phyloP scores from a whole-genome alignment of 2,888 invertebrate species.

The Tachystola acroxantha region DNA sequence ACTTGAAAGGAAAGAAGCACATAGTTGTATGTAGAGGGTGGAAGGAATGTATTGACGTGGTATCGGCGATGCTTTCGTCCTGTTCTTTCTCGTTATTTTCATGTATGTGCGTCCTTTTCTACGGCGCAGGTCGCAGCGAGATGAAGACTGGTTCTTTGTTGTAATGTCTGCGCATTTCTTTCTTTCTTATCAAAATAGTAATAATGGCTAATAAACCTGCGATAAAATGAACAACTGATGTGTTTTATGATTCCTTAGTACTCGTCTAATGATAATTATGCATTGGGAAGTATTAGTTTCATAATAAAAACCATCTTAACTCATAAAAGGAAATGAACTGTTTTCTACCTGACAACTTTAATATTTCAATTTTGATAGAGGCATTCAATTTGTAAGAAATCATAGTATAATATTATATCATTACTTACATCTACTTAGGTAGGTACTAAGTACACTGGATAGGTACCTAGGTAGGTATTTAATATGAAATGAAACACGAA shows the following conservation, averaged over 20 bases:
- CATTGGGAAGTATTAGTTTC: too few species aligned
- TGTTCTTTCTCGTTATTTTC: constrained; percentile 49
- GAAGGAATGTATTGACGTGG: constrained; percentile 77
- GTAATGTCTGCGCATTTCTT: constrained; percentile 71
- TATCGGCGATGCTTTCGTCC: constrained; percentile 70
- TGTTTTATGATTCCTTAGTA: constrained; percentile 42
- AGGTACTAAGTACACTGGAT: too few species aligned
- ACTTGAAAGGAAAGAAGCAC: constrained; percentile 24
- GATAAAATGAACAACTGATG: constrained; percentile 25
- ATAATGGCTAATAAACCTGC: constrained; percentile 45
- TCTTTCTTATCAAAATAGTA: constrained; percentile 57
- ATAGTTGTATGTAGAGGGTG: constrained; percentile 40
- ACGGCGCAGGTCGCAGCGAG: constrained; percentile 60
- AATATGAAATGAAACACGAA: too few species aligned
- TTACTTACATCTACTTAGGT: too few species aligned
- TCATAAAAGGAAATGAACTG: too few species aligned
- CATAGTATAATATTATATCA: too few species aligned
- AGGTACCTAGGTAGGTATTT: too few species aligned
- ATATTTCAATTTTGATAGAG: too few species aligned
- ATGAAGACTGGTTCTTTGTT: constrained; percentile 57
- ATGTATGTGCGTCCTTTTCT: constrained; percentile 64
- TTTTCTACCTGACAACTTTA: too few species aligned
- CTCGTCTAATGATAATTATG: constrained; percentile 18
- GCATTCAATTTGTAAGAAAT: too few species aligned
- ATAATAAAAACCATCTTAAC: too few species aligned